Conservation (phyloP, 2,888 invertebrate genomes). For the Rhagonycha fulva region DNA sequence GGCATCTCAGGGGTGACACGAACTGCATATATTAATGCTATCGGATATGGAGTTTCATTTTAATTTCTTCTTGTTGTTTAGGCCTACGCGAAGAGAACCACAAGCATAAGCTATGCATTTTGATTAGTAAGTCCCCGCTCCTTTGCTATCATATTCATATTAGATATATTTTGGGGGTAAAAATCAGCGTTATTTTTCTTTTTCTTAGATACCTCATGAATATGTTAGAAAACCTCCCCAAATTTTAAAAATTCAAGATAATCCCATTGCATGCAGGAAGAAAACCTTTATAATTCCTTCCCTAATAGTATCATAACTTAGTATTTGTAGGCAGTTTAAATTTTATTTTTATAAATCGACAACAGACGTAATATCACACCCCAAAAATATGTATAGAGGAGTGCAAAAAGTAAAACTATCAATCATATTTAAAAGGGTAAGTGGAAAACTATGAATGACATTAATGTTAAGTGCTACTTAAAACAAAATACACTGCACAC, state of each 20-base stretch:
- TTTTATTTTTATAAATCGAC: not conserved
- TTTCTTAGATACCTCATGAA: slow-evolving; percentile 29
- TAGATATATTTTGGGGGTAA: slow-evolving; percentile 51
- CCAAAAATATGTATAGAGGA: not conserved
- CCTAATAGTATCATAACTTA: not conserved
- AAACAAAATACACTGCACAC: not conserved
- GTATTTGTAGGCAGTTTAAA: not conserved
- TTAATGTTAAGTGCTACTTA: not conserved
- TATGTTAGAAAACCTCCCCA: slow-evolving; percentile 26
- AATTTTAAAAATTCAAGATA: slow-evolving; percentile 11
- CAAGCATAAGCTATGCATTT: slow-evolving; percentile 54
- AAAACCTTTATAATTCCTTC: not conserved
- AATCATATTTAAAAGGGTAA: slow-evolving; percentile 6
- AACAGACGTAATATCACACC: not conserved
- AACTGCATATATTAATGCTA: slow-evolving; percentile 32
- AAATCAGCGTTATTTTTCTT: slow-evolving; percentile 53
- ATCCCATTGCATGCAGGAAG: not conserved
- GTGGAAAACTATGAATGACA: not conserved
- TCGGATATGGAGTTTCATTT: slow-evolving; percentile 32
- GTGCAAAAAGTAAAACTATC: slow-evolving; percentile 6
- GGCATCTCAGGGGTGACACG: slow-evolving; percentile 28
- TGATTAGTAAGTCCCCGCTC: slow-evolving; percentile 51
- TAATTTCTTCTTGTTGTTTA: slow-evolving; percentile 49
- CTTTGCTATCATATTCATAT: slow-evolving; percentile 54
- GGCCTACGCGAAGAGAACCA: slow-evolving; percentile 45